Evolutionary conservation across 2,888 invertebrate species (phyloP).

Genomic region (Barypeithes pellucidus): DNA sequence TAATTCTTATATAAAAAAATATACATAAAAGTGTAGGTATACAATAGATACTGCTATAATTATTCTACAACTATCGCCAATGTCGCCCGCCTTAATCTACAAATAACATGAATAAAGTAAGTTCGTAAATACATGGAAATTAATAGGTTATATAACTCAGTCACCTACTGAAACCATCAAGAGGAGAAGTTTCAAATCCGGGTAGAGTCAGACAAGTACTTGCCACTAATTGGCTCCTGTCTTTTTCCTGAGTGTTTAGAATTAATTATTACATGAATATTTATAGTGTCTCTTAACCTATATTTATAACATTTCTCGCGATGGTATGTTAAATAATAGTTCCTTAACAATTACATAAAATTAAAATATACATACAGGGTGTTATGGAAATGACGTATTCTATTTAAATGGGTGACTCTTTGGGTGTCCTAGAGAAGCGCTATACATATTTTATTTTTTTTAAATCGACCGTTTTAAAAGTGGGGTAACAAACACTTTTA

Average conservation of each 20-base stretch:
- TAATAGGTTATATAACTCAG: constrained; percentile 40
- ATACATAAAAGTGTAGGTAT: constrained; percentile 19
- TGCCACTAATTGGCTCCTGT: constrained; percentile 17
- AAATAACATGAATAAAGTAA: constrained; percentile 28
- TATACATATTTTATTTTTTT: no score
- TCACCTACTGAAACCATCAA: constrained; percentile 31
- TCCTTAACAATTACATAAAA: no score
- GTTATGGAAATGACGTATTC: no score
- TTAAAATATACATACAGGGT: no score
- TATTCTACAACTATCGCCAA: not conserved
- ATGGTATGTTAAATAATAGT: no score
- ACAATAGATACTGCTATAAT: not conserved
- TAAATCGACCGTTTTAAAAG: no score
- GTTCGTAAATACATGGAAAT: constrained; percentile 29
- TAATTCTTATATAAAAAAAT: not conserved
- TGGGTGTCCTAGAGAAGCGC: no score
- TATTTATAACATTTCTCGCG: not conserved
- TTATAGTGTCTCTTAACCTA: not conserved
- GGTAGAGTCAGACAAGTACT: constrained; percentile 26
- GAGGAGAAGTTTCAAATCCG: constrained; percentile 27
- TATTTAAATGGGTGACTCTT: no score
- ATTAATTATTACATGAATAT: not conserved
- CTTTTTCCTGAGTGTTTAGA: constrained; percentile 14
- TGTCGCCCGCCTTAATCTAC: constrained; percentile 21
- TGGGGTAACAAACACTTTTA: no score